Conservation (phyloP, 2,888 invertebrate genomes). For the Hemaris fuciformis region DNA sequence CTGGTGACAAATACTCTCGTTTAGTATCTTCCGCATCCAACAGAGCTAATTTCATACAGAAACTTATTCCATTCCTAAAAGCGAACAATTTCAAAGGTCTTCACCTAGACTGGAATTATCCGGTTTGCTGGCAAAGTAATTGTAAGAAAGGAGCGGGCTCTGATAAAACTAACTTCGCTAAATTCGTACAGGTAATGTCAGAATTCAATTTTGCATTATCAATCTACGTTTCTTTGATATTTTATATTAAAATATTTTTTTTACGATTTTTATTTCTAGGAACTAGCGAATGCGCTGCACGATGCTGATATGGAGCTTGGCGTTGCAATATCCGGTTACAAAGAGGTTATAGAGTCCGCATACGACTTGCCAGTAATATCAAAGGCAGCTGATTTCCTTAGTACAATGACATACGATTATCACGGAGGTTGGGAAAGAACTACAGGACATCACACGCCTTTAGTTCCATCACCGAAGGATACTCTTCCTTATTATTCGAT, state of each 20-base stretch:
- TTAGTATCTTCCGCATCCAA: slow-evolving; percentile 85
- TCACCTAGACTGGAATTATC: slow-evolving; percentile 97
- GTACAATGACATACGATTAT: slow-evolving; percentile 94
- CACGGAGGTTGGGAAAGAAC: slow-evolving; percentile 93
- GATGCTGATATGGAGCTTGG: slow-evolving; percentile 87
- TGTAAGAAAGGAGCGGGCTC: slow-evolving; percentile 90
- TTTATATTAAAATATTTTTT: too few species aligned
- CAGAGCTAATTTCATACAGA: slow-evolving; percentile 86
- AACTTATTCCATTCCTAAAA: slow-evolving; percentile 86
- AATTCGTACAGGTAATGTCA: slow-evolving; percentile 84
- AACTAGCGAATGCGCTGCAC: slow-evolving; percentile 85
- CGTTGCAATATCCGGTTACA: slow-evolving; percentile 93
- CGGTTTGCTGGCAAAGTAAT: slow-evolving; percentile 95
- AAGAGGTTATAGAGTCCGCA: slow-evolving; percentile 92
- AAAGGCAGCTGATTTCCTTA: slow-evolving; percentile 87
- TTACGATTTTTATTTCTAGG: slow-evolving; percentile 78
- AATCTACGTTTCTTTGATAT: too few species aligned
- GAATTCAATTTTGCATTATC: not conserved
- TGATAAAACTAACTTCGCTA: slow-evolving; percentile 89
- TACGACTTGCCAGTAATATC: slow-evolving; percentile 89
- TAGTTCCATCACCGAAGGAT: slow-evolving; percentile 85
- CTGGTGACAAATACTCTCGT: slow-evolving; percentile 92
- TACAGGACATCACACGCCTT: slow-evolving; percentile 91
- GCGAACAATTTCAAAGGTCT: slow-evolving; percentile 91
- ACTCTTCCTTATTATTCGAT: slow-evolving; percentile 88